phyloP scores from a whole-genome alignment of 64 coral and sea anemone species.

The Cladopsammia gracilis region DNA sequence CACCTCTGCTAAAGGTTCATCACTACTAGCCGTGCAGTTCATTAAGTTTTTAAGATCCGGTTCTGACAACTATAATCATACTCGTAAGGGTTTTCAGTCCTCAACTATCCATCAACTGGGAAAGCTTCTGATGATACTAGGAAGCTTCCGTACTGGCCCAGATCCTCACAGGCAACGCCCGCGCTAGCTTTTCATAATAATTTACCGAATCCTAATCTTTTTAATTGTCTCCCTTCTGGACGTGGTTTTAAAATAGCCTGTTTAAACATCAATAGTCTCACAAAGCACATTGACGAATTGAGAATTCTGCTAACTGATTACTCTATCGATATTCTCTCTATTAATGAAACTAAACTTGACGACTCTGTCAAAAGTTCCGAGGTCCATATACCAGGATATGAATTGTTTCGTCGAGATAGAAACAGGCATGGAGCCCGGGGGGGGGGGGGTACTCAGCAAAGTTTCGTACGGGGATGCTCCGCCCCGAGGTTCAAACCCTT shows the following conservation, averaged over 20 bases:
- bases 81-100: neutral
- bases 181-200: neutral
- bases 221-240: no score
- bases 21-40: no score
- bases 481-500: no score
- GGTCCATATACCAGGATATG: neutral
- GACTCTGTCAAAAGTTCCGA: neutral
- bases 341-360: conserved; percentile 12
- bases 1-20: no score
- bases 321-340: conserved; percentile 50
- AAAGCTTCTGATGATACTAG: neutral
- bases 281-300: conserved; percentile 44
- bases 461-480: no score
- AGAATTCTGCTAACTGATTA: no score
- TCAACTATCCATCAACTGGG: neutral
- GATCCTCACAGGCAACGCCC: neutral
- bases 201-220: no score
- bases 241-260: conserved; percentile 49
- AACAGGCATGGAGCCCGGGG: conserved; percentile 11
- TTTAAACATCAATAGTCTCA: conserved; percentile 54
- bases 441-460: no score
- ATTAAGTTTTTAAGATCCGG: no score
- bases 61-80: no score
- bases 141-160: neutral
- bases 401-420: conserved; percentile 15